Base-by-base conservation (phyloP, 2,113 vertebrate genomes). In the Apus apus region DNA sequence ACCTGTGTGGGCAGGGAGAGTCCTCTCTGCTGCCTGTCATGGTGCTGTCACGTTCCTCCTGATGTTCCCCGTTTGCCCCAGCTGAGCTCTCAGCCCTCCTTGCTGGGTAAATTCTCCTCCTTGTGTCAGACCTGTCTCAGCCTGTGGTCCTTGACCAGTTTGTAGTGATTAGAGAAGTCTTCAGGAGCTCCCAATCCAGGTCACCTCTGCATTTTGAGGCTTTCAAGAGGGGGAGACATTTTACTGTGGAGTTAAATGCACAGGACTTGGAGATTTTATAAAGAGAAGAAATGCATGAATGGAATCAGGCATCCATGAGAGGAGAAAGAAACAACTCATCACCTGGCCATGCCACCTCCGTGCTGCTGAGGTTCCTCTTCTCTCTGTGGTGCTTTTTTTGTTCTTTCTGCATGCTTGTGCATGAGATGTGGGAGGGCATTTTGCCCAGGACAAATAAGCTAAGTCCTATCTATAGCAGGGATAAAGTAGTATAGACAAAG, bases 1-100 rank as follows among this genome's bases (percentile, higher is more conserved):
- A 5, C 26, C 15, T 2, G 5, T 56, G 40, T 12, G 22, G 13
- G 17, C 40, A 76, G 36, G 46, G 86, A 43, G 5, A 2, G 48
- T n/a, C 74, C 51, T 45, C 73, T 71, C 0, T 0, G 10, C 62
- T 43, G 3, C 20, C 38, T 23, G 26, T 16, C 26, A 4, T 30
- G 15, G 17, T 2, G 23, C 22, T 36, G 21, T 48, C 23, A 2
- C 6, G 6, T 2, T 11, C 16, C 53, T 79, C 57, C 54, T 38
- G 29, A 71, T 80, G 75, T 27, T 96, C 38, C 34, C 46, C 1
- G 0, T 30, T 40, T 86, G 43, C n/a, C 61, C 71, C 62, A 82
- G 71, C 43, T 50, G 67, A 34, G 50, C 32, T 85, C 76, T 67
- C 70, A 67, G 43, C 32, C 43, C 14, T 45, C 50, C 1, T 25